phyloP scores from a whole-genome alignment of 2,888 invertebrate species.

The Itoplectis maculator region DNA sequence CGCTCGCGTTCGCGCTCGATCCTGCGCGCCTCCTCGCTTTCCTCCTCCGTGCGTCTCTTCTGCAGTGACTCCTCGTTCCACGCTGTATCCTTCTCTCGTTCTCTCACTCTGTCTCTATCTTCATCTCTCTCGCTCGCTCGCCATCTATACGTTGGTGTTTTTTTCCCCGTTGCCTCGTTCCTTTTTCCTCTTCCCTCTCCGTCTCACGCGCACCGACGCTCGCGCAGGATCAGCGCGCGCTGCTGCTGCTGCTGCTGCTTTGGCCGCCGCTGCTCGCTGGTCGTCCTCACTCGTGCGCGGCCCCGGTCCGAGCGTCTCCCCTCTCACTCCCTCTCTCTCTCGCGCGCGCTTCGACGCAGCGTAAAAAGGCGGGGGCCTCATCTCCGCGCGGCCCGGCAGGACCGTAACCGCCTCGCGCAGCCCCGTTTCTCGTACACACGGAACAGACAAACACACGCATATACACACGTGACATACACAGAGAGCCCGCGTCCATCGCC shows the following conservation, averaged over 20 bases:
- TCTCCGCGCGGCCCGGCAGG: slow-evolving; percentile 70
- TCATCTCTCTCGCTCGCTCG: slow-evolving; percentile 41
- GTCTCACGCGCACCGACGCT: slow-evolving; percentile 54
- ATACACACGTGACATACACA: too few species aligned
- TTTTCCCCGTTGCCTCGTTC: slow-evolving; percentile 58
- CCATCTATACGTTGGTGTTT: slow-evolving; percentile 50
- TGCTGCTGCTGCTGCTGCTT: slow-evolving; percentile 14
- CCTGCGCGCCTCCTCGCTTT: slow-evolving; percentile 22
- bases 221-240: slow-evolving; percentile 46
- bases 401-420: slow-evolving; percentile 70
- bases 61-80: slow-evolving; percentile 47
- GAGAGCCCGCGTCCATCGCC: neutral
- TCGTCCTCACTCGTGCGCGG: slow-evolving; percentile 26
- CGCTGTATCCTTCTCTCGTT: slow-evolving; percentile 45
- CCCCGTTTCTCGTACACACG: slow-evolving; percentile 41
- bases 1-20: slow-evolving; percentile 30
- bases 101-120: slow-evolving; percentile 36
- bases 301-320: slow-evolving; percentile 66
- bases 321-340: too few species aligned
- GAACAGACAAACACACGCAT: too few species aligned
- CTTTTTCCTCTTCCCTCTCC: slow-evolving; percentile 67
- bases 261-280: neutral
- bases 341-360: slow-evolving; percentile 65
- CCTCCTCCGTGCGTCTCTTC: slow-evolving; percentile 60
- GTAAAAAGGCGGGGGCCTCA: slow-evolving; percentile 82